Percentiles rank a stretch among this genome's conserved stretches.
Evolutionary conservation across 2,888 invertebrate genomes (phyloP).

Genomic region (Euzophera pinguis): DNA sequence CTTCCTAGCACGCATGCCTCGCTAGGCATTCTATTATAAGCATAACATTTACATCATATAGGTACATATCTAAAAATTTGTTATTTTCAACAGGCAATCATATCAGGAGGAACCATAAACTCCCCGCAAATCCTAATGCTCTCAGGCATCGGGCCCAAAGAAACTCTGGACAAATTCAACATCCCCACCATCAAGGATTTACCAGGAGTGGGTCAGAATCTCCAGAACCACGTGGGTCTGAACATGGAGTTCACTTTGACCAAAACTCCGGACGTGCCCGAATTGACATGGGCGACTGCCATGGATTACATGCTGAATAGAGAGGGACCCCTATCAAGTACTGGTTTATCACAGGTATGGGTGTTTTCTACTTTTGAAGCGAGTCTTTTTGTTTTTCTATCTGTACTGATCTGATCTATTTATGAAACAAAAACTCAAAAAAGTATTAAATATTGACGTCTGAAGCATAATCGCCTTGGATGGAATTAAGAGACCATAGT

Average conservation of each 20-base stretch:
- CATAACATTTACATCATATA: neutral
- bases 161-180: slow-evolving; percentile 78
- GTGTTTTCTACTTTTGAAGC: neutral
- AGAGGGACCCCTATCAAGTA: slow-evolving; percentile 82
- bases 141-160: slow-evolving; percentile 83
- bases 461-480: too few relatives aligned
- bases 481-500: too few relatives aligned
- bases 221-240: slow-evolving; percentile 85
- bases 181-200: slow-evolving; percentile 81
- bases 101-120: slow-evolving; percentile 83
- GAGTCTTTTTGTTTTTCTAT: too few relatives aligned
- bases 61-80: neutral
- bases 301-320: slow-evolving; percentile 81
- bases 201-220: slow-evolving; percentile 84
- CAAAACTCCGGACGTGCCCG: slow-evolving; percentile 70
- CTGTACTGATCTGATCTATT: too few relatives aligned
- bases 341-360: slow-evolving; percentile 82
- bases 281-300: slow-evolving; percentile 81
- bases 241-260: slow-evolving; percentile 76
- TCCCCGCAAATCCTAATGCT: slow-evolving; percentile 83
- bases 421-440: too few relatives aligned
- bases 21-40: too few relatives aligned
- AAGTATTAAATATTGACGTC: too few relatives aligned
- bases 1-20: too few relatives aligned
- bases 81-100: slow-evolving; percentile 59